Evolutionary conservation across 2,113 vertebrate genomes (phyloP).

Genomic region (Podarcis cretensis): DNA sequence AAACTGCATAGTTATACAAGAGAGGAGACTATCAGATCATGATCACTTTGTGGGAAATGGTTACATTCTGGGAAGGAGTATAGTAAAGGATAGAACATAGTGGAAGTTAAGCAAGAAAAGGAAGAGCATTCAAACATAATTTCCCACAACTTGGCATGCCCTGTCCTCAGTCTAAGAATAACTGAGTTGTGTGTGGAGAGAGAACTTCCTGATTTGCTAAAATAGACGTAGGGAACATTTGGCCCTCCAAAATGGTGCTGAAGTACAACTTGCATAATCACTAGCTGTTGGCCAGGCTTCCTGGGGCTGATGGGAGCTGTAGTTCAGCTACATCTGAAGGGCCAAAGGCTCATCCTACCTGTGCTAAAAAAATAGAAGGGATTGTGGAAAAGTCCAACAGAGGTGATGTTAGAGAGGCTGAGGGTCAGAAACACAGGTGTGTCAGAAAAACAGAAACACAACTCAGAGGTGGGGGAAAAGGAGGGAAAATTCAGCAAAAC

Average conservation of each 20-base stretch:
- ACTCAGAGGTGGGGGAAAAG: too few relatives aligned
- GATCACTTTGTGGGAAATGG: constrained; percentile 13
- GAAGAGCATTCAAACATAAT: constrained; percentile 19
- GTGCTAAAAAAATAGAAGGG: background rate
- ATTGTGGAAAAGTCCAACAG: background rate
- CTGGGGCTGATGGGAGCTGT: too few relatives aligned
- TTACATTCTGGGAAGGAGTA: constrained; percentile 14
- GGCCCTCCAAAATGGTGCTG: too few relatives aligned
- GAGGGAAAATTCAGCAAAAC: background rate
- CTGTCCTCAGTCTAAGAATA: background rate
- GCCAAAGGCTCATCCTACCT: too few relatives aligned
- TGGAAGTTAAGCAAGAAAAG: constrained; percentile 16
- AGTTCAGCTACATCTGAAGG: too few relatives aligned
- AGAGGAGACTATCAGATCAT: background rate
- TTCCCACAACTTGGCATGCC: background rate
- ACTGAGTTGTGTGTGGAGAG: background rate
- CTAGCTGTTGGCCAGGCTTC: too few relatives aligned
- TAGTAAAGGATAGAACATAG: constrained; percentile 18
- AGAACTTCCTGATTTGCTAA: background rate
- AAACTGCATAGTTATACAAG: constrained; percentile 4
- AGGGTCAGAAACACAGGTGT: constrained; percentile 10
- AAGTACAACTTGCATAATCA: too few relatives aligned
- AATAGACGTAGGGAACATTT: background rate
- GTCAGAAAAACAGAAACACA: background rate
- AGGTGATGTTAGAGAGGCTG: background rate